A percentile compares a stretch with the other conserved stretches of the same genome.
These are phyloP conservation scores for Eretmocerus hayati DNA, from an alignment of 2,888 invertebrate species.

Conservation along the genomic window DNA sequence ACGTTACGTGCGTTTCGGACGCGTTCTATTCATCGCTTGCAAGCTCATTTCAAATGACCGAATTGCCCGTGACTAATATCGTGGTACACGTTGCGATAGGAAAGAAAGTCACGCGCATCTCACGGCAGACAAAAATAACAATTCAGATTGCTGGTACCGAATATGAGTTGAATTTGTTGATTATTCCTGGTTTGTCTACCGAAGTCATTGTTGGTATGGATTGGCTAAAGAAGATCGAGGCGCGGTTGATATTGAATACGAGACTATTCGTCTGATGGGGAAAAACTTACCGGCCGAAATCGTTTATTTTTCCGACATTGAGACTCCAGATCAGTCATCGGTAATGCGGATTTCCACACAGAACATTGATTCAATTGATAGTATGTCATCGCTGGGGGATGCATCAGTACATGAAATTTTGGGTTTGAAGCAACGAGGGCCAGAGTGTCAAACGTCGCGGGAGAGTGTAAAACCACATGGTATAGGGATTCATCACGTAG, in stretches of 20 bases:
- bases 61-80: constrained; percentile 1
- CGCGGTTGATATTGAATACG: background rate
- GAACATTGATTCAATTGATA: no score
- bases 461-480: no score
- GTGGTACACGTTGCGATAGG: background rate
- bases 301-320: no score
- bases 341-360: no score
- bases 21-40: background rate
- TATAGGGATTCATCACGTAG: no score
- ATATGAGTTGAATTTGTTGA: background rate
- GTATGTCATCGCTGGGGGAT: no score
- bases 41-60: background rate
- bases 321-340: no score
- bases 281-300: no score
- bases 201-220: constrained; percentile 1
- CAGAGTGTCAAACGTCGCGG: no score
- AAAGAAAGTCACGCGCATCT: background rate
- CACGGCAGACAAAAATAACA: background rate
- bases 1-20: background rate
- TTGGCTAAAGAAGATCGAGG: background rate
- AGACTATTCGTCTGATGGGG: no score
- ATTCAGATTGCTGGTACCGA: background rate
- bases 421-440: no score
- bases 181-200: background rate
- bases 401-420: no score